phyloP scores from a whole-genome alignment of 1,140 invertebrate species.

The Zaprionus ghesquierei region DNA sequence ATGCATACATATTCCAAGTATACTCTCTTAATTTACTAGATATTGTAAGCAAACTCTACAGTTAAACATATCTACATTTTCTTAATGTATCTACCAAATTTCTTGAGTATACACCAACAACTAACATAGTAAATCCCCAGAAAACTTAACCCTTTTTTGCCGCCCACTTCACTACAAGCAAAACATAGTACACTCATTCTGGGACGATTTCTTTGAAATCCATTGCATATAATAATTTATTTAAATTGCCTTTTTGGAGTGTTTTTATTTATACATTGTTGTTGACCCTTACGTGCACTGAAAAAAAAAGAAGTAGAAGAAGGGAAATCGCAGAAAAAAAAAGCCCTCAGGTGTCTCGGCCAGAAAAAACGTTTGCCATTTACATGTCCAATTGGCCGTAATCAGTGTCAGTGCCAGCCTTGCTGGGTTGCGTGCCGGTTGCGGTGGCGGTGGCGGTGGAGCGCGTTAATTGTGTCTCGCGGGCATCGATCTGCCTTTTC shows the following conservation, averaged over 20 bases:
- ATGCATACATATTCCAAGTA: neutral
- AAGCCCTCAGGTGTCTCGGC: neutral
- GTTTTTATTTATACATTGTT: constrained; percentile 26
- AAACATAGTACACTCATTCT: neutral
- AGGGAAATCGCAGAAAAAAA: neutral
- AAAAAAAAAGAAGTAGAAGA: constrained; percentile 1
- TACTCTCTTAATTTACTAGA: neutral
- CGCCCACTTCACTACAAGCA: neutral
- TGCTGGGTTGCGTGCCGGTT: constrained; percentile 38
- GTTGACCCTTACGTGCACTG: constrained; percentile 23
- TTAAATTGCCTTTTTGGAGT: constrained; percentile 50
- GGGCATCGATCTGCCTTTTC: constrained; percentile 52
- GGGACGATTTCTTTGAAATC: constrained; percentile 60
- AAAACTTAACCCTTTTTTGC: neutral
- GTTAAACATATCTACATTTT: neutral
- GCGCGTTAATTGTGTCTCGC: constrained; percentile 68
- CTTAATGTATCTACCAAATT: neutral
- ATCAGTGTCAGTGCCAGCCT: constrained; percentile 58
- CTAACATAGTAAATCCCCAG: neutral
- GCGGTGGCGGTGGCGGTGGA: constrained; percentile 29
- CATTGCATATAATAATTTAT: constrained; percentile 66
- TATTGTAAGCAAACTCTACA: neutral
- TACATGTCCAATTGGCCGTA: constrained; percentile 54
- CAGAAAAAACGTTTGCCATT: constrained; percentile 35
- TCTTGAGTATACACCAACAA: neutral